Evolutionary conservation across 2,888 invertebrate species (phyloP).

Genomic region (Hyalella azteca): DNA sequence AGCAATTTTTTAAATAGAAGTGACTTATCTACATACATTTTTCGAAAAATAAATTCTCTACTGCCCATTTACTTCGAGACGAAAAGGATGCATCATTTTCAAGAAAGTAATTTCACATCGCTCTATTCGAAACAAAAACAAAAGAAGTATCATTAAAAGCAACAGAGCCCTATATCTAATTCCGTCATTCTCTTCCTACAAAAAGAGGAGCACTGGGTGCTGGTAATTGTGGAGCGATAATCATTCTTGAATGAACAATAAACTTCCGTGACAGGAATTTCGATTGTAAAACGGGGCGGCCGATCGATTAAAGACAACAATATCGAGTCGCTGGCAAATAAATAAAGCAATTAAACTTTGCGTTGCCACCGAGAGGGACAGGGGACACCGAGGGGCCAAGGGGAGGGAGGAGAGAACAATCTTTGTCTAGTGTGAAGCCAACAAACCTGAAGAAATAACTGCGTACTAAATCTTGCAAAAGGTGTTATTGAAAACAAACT

Average conservation of each 20-base stretch:
- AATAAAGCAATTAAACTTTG: slow-evolving; percentile 20
- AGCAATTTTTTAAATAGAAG: too few relatives aligned
- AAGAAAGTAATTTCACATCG: too few relatives aligned
- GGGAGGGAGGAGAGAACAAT: neutral
- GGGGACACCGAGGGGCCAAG: neutral
- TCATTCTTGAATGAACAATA: slow-evolving; percentile 27
- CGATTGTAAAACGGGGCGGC: slow-evolving; percentile 11
- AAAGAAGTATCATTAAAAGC: too few relatives aligned
- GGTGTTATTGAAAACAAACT: slow-evolving; percentile 28
- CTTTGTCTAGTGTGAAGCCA: too few relatives aligned
- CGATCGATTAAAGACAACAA: slow-evolving; percentile 16
- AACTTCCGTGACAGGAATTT: slow-evolving; percentile 22
- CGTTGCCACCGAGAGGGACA: neutral
- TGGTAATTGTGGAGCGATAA: slow-evolving; percentile 3
- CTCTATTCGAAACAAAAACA: too few relatives aligned
- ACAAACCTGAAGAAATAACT: slow-evolving; percentile 7
- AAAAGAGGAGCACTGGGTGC: neutral
- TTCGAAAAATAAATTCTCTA: too few relatives aligned
- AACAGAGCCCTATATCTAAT: too few relatives aligned
- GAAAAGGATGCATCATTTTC: too few relatives aligned
- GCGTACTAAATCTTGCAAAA: slow-evolving; percentile 3
- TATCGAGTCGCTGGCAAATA: slow-evolving; percentile 12
- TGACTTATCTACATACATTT: too few relatives aligned
- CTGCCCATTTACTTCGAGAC: too few relatives aligned
- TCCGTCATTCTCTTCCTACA: neutral